A percentile compares a stretch with the other conserved stretches of the same genome.
These are phyloP conservation scores for Pempheris klunzingeri DNA, from an alignment of 2,797 vertebrate genomes.

Conservation along the genomic window DNA sequence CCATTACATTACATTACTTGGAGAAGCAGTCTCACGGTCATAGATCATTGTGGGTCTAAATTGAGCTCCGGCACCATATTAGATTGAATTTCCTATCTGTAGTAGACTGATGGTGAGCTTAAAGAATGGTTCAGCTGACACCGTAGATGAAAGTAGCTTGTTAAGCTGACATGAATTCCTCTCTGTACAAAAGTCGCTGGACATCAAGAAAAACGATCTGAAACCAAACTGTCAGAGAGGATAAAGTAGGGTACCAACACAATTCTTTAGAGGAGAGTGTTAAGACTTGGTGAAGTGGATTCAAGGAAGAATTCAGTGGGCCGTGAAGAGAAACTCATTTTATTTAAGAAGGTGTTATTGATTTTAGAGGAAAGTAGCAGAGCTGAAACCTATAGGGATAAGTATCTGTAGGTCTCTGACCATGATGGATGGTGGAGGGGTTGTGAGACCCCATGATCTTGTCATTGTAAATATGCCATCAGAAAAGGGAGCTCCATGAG, in stretches of 20 bases:
- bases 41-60: conserved; percentile 28
- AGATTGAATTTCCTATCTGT: conserved; percentile 51
- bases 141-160: conserved; percentile 41
- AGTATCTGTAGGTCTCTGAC: conserved; percentile 45
- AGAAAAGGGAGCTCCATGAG: conserved; percentile 2
- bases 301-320: conserved; percentile 37
- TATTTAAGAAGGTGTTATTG: conserved; percentile 75
- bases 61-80: conserved; percentile 6
- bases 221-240: conserved; percentile 40
- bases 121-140: conserved; percentile 32
- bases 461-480: conserved; percentile 49
- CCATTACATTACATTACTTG: not conserved
- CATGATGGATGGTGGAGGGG: conserved; percentile 47
- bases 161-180: conserved; percentile 53
- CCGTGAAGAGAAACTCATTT: conserved; percentile 67
- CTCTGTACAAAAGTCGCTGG: conserved; percentile 28
- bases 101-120: conserved; percentile 24
- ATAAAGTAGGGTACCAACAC: conserved; percentile 28
- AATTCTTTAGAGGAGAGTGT: conserved; percentile 32
- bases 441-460: conserved; percentile 26
- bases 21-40: not conserved
- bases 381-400: conserved; percentile 61
- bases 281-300: conserved; percentile 41
- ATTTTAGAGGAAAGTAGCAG: conserved; percentile 64
- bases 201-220: conserved; percentile 24